Evolutionary conservation across 2,888 invertebrate species (phyloP), one percentile per base, ranked within the genome.

Genomic region (Polydrusus tereticollis): DNA sequence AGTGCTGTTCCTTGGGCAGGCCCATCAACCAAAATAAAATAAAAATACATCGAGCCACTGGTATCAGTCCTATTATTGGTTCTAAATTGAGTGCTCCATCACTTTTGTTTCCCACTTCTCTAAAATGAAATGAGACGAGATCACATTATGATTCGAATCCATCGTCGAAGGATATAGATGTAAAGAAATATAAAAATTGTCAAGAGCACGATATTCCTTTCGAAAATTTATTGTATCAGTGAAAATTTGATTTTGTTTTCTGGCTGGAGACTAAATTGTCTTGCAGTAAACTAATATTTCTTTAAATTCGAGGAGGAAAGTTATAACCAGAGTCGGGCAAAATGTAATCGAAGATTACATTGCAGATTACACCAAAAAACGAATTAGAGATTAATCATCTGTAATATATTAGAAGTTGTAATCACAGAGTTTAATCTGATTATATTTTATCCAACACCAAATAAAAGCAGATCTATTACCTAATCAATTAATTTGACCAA

Each of bases 201-300:
- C 60, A 59, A 59, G 71, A 65, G 69, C 62, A 14, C 43, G 62
- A 69, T 57, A 69, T 69, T 57, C 63, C 41, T 36, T 63, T 63
- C 57, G 26, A 45, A 58, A 69, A 68, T 74, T 68, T 74, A 69
- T 74, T 65, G 62, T 33, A 69, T 69, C 63, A 55, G 67, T 67
- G 50, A 68, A 68, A 69, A 74, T 74, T 74, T 50, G 55, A 74
- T 74, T 71, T 71, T 38, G 57, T 57, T 71, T 45, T 58, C 47
- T 62, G 58, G 47, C 58, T 68, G 23, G 65, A 50, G 50, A 52
- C 50, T 67, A 59, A 70, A 73, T 73, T 67, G 23, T 20, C 33
- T 45, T 62, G 47, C 64, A 38, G 45, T 69, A 41, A 60, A 45
- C 58, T 64, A 55, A 59, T 72, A 68, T 38, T 55, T 57, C 60